phyloP scores from a whole-genome alignment of 2,888 invertebrate species.

The Orthosia gracilis region DNA sequence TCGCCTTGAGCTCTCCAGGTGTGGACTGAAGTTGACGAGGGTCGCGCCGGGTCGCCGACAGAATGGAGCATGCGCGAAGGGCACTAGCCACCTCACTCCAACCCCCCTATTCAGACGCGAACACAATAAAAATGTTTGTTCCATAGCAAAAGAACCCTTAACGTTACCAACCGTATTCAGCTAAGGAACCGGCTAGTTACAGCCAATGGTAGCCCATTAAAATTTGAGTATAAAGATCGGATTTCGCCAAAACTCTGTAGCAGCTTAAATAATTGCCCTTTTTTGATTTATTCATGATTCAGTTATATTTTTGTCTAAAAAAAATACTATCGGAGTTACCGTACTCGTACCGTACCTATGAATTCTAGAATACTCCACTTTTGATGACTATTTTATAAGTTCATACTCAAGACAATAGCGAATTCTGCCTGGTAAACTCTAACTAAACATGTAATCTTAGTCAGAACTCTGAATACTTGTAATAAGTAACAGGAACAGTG shows the following conservation, averaged over 20 bases:
- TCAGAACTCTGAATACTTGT: too few relatives aligned
- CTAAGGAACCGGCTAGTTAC: conserved; percentile 41
- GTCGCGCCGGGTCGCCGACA: conserved; percentile 77
- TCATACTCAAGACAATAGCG: too few relatives aligned
- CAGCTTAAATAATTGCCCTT: conserved; percentile 2
- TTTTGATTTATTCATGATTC: background rate
- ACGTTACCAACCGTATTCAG: conserved; percentile 43
- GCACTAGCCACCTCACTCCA: conserved; percentile 79
- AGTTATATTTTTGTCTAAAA: background rate
- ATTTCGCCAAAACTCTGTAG: conserved; percentile 4
- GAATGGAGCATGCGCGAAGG: conserved; percentile 88
- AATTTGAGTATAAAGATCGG: conserved; percentile 25
- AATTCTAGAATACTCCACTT: too few relatives aligned
- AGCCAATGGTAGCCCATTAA: conserved; percentile 20
- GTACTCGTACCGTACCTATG: too few relatives aligned
- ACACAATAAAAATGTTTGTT: conserved; percentile 75
- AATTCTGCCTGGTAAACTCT: too few relatives aligned
- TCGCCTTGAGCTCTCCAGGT: conserved; percentile 79
- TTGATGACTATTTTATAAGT: too few relatives aligned
- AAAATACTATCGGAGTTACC: too few relatives aligned
- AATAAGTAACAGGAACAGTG: too few relatives aligned
- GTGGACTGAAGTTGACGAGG: conserved; percentile 85
- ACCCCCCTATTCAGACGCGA: conserved; percentile 76
- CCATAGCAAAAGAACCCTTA: conserved; percentile 73
- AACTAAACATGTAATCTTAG: too few relatives aligned